Conservation (phyloP, 1,140 invertebrate genomes). For the Carposina sasakii region DNA sequence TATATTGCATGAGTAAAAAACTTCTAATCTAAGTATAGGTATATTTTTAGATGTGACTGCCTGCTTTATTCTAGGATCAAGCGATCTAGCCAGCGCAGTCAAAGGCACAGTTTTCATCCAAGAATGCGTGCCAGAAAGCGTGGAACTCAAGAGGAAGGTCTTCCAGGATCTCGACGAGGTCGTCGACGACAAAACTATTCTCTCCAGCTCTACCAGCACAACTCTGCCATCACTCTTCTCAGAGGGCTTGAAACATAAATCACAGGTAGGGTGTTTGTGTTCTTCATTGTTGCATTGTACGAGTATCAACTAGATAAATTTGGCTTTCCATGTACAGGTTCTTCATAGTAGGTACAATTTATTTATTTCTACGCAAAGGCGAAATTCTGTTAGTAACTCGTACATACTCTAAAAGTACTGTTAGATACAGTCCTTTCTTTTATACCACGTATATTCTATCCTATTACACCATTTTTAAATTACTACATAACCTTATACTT, state of each 20-base stretch:
- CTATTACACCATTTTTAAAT: too few species aligned
- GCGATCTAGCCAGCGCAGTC: slow-evolving; percentile 77
- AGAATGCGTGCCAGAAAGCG: slow-evolving; percentile 93
- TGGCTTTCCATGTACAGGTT: too few species aligned
- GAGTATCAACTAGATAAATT: too few species aligned
- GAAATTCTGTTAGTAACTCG: too few species aligned
- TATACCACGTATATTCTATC: too few species aligned
- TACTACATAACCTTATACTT: slow-evolving; percentile 11
- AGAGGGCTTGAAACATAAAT: slow-evolving; percentile 83
- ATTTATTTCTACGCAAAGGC: too few species aligned
- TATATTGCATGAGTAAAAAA: too few species aligned
- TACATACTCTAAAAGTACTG: too few species aligned
- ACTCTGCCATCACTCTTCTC: slow-evolving; percentile 90
- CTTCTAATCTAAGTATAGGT: too few species aligned
- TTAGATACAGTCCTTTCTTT: too few species aligned
- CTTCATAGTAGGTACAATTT: too few species aligned
- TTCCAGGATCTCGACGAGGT: slow-evolving; percentile 85
- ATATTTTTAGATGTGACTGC: too few species aligned
- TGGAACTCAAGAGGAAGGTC: slow-evolving; percentile 89
- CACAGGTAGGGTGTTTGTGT: slow-evolving; percentile 70
- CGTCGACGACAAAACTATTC: slow-evolving; percentile 80
- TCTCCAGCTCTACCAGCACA: slow-evolving; percentile 94
- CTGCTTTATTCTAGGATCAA: slow-evolving; percentile 79
- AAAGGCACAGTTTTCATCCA: slow-evolving; percentile 85
- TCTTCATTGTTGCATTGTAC: background rate